phyloP scores from a whole-genome alignment of 1,140 invertebrate genomes.

The Trypoxylus dichotomus region DNA sequence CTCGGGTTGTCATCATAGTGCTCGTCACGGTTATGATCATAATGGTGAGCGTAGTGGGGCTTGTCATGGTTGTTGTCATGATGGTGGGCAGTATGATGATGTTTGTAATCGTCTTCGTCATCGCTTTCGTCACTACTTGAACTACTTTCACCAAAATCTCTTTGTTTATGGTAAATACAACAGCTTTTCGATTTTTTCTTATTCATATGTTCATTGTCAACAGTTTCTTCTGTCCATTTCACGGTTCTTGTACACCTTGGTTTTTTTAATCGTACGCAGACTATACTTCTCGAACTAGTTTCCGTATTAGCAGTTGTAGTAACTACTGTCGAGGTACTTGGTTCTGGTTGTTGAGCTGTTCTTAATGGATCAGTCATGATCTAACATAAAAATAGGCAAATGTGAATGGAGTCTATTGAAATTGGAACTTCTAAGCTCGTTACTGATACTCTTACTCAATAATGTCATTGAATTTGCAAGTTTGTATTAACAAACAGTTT shows the following conservation, averaged over 20 bases:
- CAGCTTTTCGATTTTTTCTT: not conserved
- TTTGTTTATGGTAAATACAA: not conserved
- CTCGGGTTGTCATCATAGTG: not conserved
- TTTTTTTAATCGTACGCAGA: not conserved
- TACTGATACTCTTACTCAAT: too few relatives aligned
- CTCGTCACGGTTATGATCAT: not conserved
- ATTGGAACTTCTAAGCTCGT: too few relatives aligned
- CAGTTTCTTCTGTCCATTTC: not conserved
- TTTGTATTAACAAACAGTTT: too few relatives aligned
- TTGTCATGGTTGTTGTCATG: not conserved
- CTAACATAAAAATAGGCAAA: not conserved
- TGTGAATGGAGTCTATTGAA: too few relatives aligned
- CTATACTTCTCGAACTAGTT: not conserved
- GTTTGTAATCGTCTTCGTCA: not conserved
- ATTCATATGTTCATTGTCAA: constrained; percentile 5
- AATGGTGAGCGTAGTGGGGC: not conserved
- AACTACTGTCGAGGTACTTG: not conserved
- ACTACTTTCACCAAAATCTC: not conserved
- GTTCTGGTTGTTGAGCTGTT: not conserved
- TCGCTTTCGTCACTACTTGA: not conserved
- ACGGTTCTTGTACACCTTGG: not conserved
- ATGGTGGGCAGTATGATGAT: not conserved
- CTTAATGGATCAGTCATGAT: not conserved
- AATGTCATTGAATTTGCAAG: too few relatives aligned
- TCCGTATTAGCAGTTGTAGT: not conserved